Base-by-base conservation (phyloP, 2,888 invertebrate genomes). In the Frankliniella fusca region DNA sequence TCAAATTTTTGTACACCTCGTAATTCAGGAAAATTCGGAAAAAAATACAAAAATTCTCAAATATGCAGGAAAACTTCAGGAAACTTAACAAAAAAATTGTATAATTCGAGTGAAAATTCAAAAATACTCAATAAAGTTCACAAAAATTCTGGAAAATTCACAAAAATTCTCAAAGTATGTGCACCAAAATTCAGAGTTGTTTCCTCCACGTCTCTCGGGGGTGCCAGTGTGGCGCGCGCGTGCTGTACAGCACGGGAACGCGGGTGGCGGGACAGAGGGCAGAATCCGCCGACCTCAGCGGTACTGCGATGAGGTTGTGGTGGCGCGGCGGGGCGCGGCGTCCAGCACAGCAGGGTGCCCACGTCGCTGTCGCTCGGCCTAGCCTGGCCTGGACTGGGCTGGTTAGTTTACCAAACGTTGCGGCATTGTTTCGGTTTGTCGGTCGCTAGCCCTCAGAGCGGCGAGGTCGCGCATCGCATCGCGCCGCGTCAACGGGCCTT, bases 391-490 rank as follows among this genome's bases (percentile, higher is more conserved):
- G 61, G 20, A 18, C 15, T n/a, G 15, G 10, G 15, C 61, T 7
- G 7, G 70, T 12, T 23, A 76, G 70, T 76, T 76, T 76, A 76
- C 70, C 23, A 76, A 76, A 23, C 23, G 7, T 76, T 27, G 27
- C 23, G 11, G 20, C 70, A 27, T 76, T 76, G 70, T 76, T 76
- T 76, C 70, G 70, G 70, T 76, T 76, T 11, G 70, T 23, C 70
- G 70, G 27, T 61, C 61, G 61, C 61, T 61, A 18, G 20, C 61
- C 61, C 61, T 18, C 61, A 12, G 54, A 5, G 18, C 5, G 10
- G 20, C 11, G 70, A 20, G 23, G 70, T 27, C 70, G 70, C 12
- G 23, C 23, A 0, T 23, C 23, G 23, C 65, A n/a, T 11, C 70
- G 23, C 70, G 23, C 23, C 70, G 61, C 0, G 70, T 23, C 70